Evolutionary conservation across 2,113 vertebrate genomes (phyloP).

Genomic region (Mionectes macconnelli): DNA sequence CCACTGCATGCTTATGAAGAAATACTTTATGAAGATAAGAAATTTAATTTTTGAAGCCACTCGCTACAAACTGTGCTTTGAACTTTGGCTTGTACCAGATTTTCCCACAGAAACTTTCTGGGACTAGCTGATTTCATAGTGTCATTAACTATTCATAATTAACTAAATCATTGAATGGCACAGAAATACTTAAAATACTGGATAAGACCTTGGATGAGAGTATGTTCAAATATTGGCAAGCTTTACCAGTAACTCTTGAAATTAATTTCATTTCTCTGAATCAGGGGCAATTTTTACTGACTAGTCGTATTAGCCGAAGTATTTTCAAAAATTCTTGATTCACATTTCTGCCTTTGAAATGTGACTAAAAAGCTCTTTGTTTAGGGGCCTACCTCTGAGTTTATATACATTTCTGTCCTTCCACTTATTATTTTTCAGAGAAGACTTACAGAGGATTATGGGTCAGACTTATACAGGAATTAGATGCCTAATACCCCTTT

Average conservation of each 20-base stretch:
- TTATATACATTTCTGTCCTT: background rate
- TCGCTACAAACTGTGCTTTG: background rate
- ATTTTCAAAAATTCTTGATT: background rate
- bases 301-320: background rate
- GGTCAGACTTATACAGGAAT: background rate
- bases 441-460: slow-evolving; percentile 22
- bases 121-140: background rate
- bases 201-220: background rate
- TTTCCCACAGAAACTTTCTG: background rate
- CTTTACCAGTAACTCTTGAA: background rate
- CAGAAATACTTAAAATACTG: background rate
- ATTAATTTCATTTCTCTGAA: background rate
- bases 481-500: background rate
- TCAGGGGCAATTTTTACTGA: background rate
- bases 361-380: background rate
- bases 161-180: background rate
- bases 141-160: background rate
- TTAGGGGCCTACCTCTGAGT: background rate
- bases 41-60: background rate
- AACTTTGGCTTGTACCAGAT: background rate
- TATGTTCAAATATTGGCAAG: background rate
- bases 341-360: background rate
- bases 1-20: background rate
- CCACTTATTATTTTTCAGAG: background rate
- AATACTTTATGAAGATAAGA: background rate